phyloP scores from a whole-genome alignment of 2,113 vertebrate species.

The Asarcornis scutulata region DNA sequence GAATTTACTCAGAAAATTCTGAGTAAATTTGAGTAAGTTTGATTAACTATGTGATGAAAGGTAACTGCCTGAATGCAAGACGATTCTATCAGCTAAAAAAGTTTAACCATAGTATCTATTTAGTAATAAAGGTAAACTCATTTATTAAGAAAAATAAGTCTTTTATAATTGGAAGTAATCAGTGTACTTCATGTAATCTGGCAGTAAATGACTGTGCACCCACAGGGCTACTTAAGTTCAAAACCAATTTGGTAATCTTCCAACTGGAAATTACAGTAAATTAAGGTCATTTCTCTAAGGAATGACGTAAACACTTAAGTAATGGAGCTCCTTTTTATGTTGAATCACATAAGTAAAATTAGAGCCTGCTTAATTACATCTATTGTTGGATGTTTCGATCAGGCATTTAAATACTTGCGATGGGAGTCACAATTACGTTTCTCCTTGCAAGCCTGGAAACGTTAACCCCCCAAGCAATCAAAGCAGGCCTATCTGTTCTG shows the following conservation, averaged over 20 bases:
- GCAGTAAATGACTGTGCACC: neutral
- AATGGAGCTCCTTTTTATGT: slow-evolving; percentile 23
- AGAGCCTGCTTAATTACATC: slow-evolving; percentile 40
- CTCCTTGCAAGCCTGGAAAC: neutral
- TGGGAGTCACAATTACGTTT: neutral
- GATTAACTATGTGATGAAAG: neutral
- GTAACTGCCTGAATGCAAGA: neutral
- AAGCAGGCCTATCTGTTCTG: neutral
- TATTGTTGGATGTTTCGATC: neutral
- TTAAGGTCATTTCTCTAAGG: slow-evolving; percentile 47
- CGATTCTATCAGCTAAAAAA: neutral
- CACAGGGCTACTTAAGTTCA: slow-evolving; percentile 27
- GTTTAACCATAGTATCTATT: neutral
- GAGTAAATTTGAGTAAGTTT: too few relatives aligned
- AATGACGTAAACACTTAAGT: slow-evolving; percentile 40
- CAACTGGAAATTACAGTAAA: slow-evolving; percentile 54
- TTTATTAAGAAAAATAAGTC: neutral
- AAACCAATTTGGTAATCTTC: slow-evolving; percentile 53
- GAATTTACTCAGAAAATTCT: too few relatives aligned
- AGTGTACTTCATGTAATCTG: neutral
- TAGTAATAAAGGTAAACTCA: neutral
- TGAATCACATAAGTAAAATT: slow-evolving; percentile 30
- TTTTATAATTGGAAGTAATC: slow-evolving; percentile 40
- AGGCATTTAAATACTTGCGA: slow-evolving; percentile 13
- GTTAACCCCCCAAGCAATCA: neutral